Conservation (phyloP, 2,113 vertebrate species). For the Eulemur rufifrons region DNA sequence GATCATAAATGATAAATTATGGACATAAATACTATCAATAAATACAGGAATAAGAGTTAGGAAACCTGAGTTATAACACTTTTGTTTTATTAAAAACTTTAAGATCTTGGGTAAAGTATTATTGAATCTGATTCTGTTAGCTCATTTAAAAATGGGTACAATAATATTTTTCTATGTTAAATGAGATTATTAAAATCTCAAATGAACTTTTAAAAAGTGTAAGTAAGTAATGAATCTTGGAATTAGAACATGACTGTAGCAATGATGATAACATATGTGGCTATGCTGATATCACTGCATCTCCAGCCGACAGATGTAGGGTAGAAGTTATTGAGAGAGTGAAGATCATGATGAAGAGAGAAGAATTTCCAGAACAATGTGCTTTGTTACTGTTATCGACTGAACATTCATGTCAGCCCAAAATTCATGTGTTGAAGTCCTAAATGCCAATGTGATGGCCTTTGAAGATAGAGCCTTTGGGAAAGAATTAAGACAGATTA, state of each 20-base stretch:
- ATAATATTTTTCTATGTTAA: neutral
- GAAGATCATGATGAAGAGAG: accelerated
- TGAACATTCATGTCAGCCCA: neutral
- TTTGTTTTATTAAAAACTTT: neutral
- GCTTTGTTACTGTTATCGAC: accelerated
- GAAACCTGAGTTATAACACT: neutral
- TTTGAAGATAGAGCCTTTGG: neutral
- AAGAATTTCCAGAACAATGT: neutral
- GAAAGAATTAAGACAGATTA: neutral
- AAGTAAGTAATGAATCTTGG: neutral
- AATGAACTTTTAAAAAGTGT: neutral
- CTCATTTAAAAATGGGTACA: neutral
- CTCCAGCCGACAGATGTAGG: too few species aligned
- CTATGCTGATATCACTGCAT: too few species aligned
- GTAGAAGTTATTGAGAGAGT: neutral
- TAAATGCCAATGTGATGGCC: neutral
- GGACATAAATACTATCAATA: neutral
- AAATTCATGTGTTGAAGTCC: neutral
- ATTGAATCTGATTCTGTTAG: neutral
- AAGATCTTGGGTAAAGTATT: neutral
- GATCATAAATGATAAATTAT: neutral
- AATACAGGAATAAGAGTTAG: neutral
- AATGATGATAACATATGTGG: accelerated
- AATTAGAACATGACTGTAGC: neutral
- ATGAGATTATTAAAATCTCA: neutral